Evolutionary conservation across 2,113 vertebrate genomes (phyloP), one percentile per base, ranked within the genome.

Genomic region (Cyanistes caeruleus): DNA sequence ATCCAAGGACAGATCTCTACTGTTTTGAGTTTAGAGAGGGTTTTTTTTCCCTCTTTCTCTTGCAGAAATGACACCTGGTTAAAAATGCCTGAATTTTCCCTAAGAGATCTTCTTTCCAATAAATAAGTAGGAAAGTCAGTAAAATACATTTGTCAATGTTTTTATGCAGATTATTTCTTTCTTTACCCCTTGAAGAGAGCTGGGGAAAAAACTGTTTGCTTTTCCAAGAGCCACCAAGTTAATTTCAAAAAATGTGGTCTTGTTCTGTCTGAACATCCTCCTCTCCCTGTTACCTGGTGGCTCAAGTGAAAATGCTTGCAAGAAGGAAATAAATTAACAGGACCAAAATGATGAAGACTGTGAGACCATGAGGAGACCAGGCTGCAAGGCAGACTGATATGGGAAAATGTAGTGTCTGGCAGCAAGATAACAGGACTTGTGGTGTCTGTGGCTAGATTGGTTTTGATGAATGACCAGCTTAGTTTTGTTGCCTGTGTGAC

Each of bases 381-480:
- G 86, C 87, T 82, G 81, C 83, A 81, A 92, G 89, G 75, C 90
- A 94, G 95, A 84, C 85, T 93, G 84, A 94, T 97, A 95, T 24
- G 93, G 93, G 96, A 79, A 95, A 97, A 95, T 93, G 95, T 89
- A 90, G 81, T 94, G 95, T 98, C 96, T 97, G 95, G 90, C 87
- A 90, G 55, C 2, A 12, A 96, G 96, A 97, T 96, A 97, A 97
- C 80, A 68, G 65, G 69, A 59, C 92, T 96, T 88, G 41, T 44
- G 77, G 93, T 96, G 84, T 89, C 93, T 95, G 95, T 91, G 76
- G 90, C 86, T 89, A 91, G 93, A 94, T 92, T 96, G 90, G 95
- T 94, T 97, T 96, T 98, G 95, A 97, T 96, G 94, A 98, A 97
- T 89, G 96, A 94, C 84, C 89, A 95, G 95, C 93, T 96, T 92